Base-by-base conservation (phyloP, 1,140 invertebrate genomes). In the Leptopilina clavipes region DNA sequence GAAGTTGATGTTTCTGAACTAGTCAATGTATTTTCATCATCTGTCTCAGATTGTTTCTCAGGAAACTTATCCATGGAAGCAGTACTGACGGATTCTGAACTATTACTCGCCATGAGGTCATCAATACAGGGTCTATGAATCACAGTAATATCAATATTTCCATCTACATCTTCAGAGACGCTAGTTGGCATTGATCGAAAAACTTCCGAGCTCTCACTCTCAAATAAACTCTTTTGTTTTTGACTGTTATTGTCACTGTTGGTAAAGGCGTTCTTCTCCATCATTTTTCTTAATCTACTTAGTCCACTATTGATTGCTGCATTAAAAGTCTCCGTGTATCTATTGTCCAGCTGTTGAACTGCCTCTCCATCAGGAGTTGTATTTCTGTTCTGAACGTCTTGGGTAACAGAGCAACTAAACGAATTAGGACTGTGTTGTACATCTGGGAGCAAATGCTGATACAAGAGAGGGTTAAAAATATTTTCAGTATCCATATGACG, bases 401-500 rank as follows among this genome's bases (percentile, higher is more conserved):
- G 76, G 0, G 45, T 44, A 22, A 72, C 17, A 22, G 70, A 18
- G 3, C 70, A 74, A 17, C 71, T 74, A 43, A 52, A 77, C n/a
- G 59, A 14, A 59, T 37, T 44, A 1, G 54, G 65, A 78, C 59
- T 70, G 2, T 71, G 8, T 12, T 76, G 78, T 3, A 84, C 74
- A 44, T 89, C 86, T 7, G 87, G 85, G 11, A 90, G 56, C 8
- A 89, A 76, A 76, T 88, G 87, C 3, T 83, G 80, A 76, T 89
- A 90, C 5, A 90, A 78, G 14, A 89, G 77, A 8, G 88, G 88
- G 80, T 89, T 88, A 3, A 87, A 77, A 72, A 85, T 85, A 22
- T 74, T 84, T 18, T 87, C 81, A 7, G 81, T 31, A 70, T 85
- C 82, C 80, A 85, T 86, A 18, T 89, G 86, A 14, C 87, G 87